Conservation (phyloP, 2,797 vertebrate genomes). For the Coregonus ussuriensis region DNA sequence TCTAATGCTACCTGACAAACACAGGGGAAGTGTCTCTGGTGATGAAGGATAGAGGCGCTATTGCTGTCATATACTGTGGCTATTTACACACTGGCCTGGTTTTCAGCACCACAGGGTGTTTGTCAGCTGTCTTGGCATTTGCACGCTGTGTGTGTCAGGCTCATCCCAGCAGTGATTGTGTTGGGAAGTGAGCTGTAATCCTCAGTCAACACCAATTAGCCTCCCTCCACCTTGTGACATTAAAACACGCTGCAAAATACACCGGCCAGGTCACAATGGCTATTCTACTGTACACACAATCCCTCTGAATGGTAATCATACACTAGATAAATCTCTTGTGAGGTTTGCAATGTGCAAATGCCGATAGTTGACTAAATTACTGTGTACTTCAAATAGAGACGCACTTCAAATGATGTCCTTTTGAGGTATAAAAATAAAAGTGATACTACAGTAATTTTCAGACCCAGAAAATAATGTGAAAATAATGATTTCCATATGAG, state of each 20-base stretch:
- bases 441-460: background rate
- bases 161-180: slow-evolving; percentile 66
- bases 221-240: slow-evolving; percentile 72
- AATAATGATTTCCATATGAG: slow-evolving; percentile 52
- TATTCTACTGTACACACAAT: background rate
- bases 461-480: slow-evolving; percentile 27
- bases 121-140: slow-evolving; percentile 69
- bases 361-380: background rate
- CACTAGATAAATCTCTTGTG: background rate
- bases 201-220: slow-evolving; percentile 75
- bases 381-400: background rate
- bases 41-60: slow-evolving; percentile 38
- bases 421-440: background rate
- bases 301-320: background rate
- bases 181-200: slow-evolving; percentile 59
- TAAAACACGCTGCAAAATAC: slow-evolving; percentile 54
- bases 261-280: slow-evolving; percentile 10
- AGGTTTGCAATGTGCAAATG: background rate
- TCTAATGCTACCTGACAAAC: background rate
- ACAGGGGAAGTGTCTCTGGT: slow-evolving; percentile 21
- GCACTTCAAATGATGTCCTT: background rate
- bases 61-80: slow-evolving; percentile 33
- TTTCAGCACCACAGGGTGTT: slow-evolving; percentile 40
- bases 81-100: slow-evolving; percentile 55
- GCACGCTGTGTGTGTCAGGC: background rate